Percentiles rank a stretch among this genome's conserved stretches.
Conservation (phyloP, 2,888 invertebrate genomes). For the Horisme vitalbata region DNA sequence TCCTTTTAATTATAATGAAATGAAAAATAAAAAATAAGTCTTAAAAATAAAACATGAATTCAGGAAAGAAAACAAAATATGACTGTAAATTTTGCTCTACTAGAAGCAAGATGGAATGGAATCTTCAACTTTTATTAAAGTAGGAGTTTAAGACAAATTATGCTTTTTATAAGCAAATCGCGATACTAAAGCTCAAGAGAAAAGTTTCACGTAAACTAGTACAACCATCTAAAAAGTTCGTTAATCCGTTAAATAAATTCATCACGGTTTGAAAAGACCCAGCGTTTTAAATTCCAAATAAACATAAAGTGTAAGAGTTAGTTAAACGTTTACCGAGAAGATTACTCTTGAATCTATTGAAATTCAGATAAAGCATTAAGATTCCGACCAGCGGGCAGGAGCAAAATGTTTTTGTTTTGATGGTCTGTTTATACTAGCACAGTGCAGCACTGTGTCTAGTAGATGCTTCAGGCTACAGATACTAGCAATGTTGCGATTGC, state of each 20-base stretch:
- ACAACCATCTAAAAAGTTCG: conserved; percentile 5
- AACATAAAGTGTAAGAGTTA: conserved; percentile 33
- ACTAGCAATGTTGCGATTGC: too few relatives aligned
- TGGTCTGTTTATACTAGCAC: conserved; percentile 7
- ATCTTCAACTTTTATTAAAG: too few relatives aligned
- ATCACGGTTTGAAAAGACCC: conserved; percentile 9
- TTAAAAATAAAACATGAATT: too few relatives aligned
- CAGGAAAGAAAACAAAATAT: too few relatives aligned
- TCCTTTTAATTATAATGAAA: background rate
- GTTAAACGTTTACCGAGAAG: conserved; percentile 43
- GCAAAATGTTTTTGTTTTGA: conserved; percentile 20
- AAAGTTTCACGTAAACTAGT: background rate
- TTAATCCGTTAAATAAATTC: conserved; percentile 14
- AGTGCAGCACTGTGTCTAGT: conserved; percentile 1
- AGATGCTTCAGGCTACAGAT: too few relatives aligned
- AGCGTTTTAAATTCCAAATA: conserved; percentile 22
- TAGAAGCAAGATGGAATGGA: too few relatives aligned
- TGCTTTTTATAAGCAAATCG: background rate
- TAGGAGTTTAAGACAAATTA: background rate
- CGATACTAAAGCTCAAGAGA: background rate
- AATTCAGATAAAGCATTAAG: conserved; percentile 60
- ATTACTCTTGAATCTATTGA: conserved; percentile 49
- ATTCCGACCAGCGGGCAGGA: conserved; percentile 40
- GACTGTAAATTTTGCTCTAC: too few relatives aligned
- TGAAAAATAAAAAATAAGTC: background rate